phyloP scores from a whole-genome alignment of 2,113 vertebrate genomes.

The Pomatostomus ruficeps region DNA sequence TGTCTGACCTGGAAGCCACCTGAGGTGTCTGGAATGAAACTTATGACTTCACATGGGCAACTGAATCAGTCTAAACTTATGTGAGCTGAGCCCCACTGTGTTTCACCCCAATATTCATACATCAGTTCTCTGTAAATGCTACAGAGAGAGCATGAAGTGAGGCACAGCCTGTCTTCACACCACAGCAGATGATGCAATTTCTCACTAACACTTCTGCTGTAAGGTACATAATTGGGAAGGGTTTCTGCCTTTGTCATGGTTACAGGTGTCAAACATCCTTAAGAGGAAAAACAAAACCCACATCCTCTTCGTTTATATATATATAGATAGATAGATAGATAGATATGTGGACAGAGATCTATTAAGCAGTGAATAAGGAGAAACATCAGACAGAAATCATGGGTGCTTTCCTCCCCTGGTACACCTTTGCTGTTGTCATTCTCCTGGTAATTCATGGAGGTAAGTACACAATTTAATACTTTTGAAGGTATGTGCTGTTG shows the following conservation, averaged over 20 bases:
- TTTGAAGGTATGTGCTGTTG: neutral
- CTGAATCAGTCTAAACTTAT: neutral
- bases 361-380: neutral
- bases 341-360: neutral
- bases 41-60: neutral
- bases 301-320: constrained; percentile 41
- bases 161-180: neutral
- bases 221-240: neutral
- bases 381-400: constrained; percentile 24
- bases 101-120: neutral
- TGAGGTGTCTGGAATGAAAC: neutral
- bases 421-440: neutral
- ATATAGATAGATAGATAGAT: no score
- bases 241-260: neutral
- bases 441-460: constrained; percentile 51
- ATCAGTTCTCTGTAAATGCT: neutral
- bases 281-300: constrained; percentile 39
- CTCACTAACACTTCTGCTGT: neutral
- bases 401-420: neutral
- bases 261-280: neutral
- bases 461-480: constrained; percentile 3
- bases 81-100: neutral
- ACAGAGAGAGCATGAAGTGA: fast-evolving
- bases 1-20: neutral
- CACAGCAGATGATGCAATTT: neutral